These are phyloP conservation scores for Parnassius mnemosyne DNA, from an alignment of 2,888 invertebrate genomes.

Conservation along the genomic window DNA sequence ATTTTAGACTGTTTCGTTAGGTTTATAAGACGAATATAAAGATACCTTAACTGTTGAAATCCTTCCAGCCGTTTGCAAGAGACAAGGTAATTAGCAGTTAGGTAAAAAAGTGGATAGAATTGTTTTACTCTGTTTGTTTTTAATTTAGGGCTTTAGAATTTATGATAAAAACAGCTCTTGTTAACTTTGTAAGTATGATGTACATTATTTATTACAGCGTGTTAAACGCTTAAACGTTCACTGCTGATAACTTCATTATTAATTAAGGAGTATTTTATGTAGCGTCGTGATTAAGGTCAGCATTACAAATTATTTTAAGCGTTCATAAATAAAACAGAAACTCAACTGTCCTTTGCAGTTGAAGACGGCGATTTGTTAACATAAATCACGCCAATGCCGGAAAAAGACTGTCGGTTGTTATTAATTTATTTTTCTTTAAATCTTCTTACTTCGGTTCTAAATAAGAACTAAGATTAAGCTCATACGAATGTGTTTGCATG, in stretches of 20 bases:
- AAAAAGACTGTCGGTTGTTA: constrained; percentile 20
- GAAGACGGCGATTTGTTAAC: constrained; percentile 20
- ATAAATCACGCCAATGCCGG: constrained; percentile 23
- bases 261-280: too few relatives aligned
- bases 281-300: constrained; percentile 8
- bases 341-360: constrained; percentile 24
- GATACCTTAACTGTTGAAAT: too few relatives aligned
- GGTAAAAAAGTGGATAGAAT: too few relatives aligned
- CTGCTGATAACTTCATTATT: not conserved
- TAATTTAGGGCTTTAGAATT: too few relatives aligned
- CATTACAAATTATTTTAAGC: constrained; percentile 19
- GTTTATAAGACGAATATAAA: too few relatives aligned
- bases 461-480: too few relatives aligned
- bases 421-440: constrained; percentile 22
- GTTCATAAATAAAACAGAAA: constrained; percentile 22
- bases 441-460: not conserved
- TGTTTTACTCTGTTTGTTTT: too few relatives aligned
- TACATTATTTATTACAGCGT: not conserved
- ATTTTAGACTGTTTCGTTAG: too few relatives aligned
- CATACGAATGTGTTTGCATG: too few relatives aligned
- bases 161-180: too few relatives aligned
- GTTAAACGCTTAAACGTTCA: not conserved
- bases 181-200: not conserved
- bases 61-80: too few relatives aligned
- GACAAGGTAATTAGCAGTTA: too few relatives aligned